Evolutionary conservation across 2,113 vertebrate species (phyloP), one percentile per base, ranked within the genome.

Genomic region (Gnathonemus longibarbis): DNA sequence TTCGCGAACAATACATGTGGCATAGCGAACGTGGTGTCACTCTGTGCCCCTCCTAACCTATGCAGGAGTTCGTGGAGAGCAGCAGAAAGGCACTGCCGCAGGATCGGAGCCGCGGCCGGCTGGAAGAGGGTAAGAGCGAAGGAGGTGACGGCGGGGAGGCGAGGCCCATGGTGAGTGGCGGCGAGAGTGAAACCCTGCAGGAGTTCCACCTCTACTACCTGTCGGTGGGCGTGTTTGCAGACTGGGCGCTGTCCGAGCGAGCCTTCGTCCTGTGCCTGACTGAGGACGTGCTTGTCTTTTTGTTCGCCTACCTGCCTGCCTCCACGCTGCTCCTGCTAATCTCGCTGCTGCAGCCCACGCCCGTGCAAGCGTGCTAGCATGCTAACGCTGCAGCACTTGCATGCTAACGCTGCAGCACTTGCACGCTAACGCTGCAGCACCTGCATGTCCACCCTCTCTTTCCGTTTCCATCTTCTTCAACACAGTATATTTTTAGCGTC

Each of bases 91-190:
- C 97, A 89, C 95, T 97, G 95, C 97, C 97, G 62, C 62, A 31
- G 77, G 96, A 98, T 93, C 95, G 97, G 91, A 94, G 93, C 91
- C 93, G 95, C 2, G 96, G 96, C 91, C 95, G 95, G 70, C 96
- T 94, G 93, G 96, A 97, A 89, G 96, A 94, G 92, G 95, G 95
- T 87, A 87, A 87, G 85, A 53, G 85, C 49, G 95, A 92, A 74
- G 96, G 96, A 74, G 96, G 96, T 19, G 97, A 98, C 92, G 94
- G 97, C 94, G 96, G 97, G 90, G 98, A 98, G 95, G 97, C 98
- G 93, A 98, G 98, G 95, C 96, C 98, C 94, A 99, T 99, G 98
- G 98, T 99, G 99, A 98, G 98, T 99, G 96, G 94, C 91, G 91
- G 94, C 92, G 97, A 98, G 93, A 97, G 95, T 94, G 95, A 95